Percentiles rank a stretch among this genome's conserved stretches.
Evolutionary conservation across 2,113 vertebrate genomes (phyloP).

Genomic region (Phyllostomus discolor): DNA sequence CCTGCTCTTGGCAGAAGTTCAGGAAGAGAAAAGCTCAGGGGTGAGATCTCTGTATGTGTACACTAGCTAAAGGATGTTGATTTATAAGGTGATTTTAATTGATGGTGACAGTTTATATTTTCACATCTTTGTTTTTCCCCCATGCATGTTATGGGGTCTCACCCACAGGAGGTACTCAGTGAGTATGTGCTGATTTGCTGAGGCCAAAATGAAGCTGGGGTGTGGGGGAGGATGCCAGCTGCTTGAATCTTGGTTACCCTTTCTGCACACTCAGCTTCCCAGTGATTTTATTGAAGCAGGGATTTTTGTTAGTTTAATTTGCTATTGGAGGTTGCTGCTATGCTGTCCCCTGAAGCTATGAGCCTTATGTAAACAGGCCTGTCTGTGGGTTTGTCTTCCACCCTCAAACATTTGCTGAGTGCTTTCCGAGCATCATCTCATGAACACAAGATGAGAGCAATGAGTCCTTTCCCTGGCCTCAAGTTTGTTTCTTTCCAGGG

Average conservation of each 20-base stretch:
- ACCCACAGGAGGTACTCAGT: not conserved
- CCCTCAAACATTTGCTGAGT: not conserved
- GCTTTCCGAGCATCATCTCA: not conserved
- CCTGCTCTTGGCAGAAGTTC: not conserved
- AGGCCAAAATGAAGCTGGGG: not conserved
- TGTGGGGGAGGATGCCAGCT: not conserved
- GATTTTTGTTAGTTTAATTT: not conserved
- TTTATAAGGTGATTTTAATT: not conserved
- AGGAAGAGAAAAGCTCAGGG: not conserved
- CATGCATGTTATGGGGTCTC: fast-evolving
- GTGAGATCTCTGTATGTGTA: not conserved
- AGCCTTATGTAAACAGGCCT: not conserved
- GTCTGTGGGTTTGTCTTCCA: not conserved
- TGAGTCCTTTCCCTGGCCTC: not conserved
- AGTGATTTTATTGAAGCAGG: not conserved
- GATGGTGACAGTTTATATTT: not conserved
- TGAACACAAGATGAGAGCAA: not conserved
- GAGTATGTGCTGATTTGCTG: not conserved
- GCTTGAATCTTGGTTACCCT: not conserved
- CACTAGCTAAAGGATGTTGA: not conserved
- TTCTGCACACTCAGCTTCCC: not conserved
- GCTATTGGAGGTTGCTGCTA: no score
- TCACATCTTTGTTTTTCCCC: not conserved
- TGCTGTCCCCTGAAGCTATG: not conserved
- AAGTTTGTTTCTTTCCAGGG: not conserved